Evolutionary conservation across 2,888 invertebrate species (phyloP).

Genomic region (Epirrhoe alternata): DNA sequence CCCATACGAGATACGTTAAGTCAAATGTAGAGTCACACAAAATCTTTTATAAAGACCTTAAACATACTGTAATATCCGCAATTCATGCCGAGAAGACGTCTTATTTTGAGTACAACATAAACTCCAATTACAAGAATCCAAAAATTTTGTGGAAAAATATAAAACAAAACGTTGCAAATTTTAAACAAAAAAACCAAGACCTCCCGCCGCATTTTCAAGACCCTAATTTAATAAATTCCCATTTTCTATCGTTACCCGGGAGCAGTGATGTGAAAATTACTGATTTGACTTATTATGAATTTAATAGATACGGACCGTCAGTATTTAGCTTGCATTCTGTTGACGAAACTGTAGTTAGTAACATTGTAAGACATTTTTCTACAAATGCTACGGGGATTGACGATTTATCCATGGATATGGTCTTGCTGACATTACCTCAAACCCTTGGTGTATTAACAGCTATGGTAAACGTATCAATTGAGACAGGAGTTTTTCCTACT

Average conservation of each 20-base stretch:
- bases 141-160: conserved; percentile 14
- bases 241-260: conserved; percentile 8
- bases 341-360: background rate
- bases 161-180: conserved; percentile 8
- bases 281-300: conserved; percentile 9
- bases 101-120: conserved; percentile 4
- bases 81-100: background rate
- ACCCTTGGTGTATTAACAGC: background rate
- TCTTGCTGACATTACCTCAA: conserved; percentile 3
- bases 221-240: conserved; percentile 12
- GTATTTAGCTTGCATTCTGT: background rate
- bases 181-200: background rate
- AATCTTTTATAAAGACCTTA: conserved; percentile 13
- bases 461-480: conserved; percentile 13
- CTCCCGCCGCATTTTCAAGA: conserved; percentile 6
- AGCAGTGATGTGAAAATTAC: background rate
- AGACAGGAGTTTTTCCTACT: background rate
- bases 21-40: conserved; percentile 7
- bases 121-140: no score
- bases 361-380: conserved; percentile 5
- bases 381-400: conserved; percentile 9
- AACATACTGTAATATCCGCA: no score
- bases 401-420: conserved; percentile 9
- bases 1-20: background rate
- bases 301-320: conserved; percentile 2